Conservation (phyloP, 2,797 vertebrate genomes). For the Allobates femoralis region DNA sequence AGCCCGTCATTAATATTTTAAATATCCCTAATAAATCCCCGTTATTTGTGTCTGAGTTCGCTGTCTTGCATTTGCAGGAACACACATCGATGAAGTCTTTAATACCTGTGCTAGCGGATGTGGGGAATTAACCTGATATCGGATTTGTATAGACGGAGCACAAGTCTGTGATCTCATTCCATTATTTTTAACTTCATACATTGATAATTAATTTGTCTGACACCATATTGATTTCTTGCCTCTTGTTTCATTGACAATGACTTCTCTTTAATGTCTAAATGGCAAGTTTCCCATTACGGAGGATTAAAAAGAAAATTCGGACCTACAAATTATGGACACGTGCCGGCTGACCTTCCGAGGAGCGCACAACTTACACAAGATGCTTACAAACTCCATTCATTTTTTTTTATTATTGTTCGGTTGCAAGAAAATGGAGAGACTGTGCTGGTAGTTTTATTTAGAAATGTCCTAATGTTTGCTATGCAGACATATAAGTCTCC, state of each 20-base stretch:
- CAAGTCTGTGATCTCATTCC: constrained; percentile 68
- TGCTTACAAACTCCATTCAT: background rate
- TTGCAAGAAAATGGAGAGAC: background rate
- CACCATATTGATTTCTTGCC: constrained; percentile 69
- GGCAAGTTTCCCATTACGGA: constrained; percentile 69
- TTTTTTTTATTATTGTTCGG: background rate
- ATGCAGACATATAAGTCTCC: background rate
- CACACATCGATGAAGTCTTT: background rate
- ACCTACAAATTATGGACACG: background rate
- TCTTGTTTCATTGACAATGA: constrained; percentile 68
- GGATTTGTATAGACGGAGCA: constrained; percentile 56
- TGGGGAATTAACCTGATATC: background rate
- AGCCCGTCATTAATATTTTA: background rate
- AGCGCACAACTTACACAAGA: background rate
- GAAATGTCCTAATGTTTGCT: no score
- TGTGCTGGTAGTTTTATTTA: background rate
- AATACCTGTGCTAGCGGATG: background rate
- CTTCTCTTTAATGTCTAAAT: constrained; percentile 68
- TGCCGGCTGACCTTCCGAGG: constrained; percentile 29
- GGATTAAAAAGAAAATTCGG: constrained; percentile 1
- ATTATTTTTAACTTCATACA: constrained; percentile 67
- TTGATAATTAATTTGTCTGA: constrained; percentile 72
- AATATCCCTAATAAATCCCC: background rate
- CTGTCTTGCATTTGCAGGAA: constrained; percentile 2
- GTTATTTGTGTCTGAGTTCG: constrained; percentile 5